Percentiles rank a stretch among this genome's conserved stretches.
Conservation (phyloP, 2,113 vertebrate genomes). For the Monopterus albus region DNA sequence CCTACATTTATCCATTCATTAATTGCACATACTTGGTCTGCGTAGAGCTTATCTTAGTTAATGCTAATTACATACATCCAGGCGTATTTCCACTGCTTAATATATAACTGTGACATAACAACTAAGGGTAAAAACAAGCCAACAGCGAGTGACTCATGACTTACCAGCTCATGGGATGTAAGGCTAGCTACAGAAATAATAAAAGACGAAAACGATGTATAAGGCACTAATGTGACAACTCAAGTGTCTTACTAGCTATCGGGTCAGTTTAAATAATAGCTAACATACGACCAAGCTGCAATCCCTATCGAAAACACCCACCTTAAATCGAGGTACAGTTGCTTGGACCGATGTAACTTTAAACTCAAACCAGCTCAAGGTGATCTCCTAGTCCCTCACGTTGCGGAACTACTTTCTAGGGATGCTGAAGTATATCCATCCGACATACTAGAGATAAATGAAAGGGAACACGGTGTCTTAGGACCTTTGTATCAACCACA, state of each 20-base stretch:
- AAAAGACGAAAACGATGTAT: neutral
- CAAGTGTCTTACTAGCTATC: neutral
- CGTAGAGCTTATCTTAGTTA: too few species aligned
- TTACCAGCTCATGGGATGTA: conserved; percentile 9
- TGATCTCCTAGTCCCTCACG: conserved; percentile 65
- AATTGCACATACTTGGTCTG: too few species aligned
- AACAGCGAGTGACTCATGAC: neutral
- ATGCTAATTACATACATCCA: too few species aligned
- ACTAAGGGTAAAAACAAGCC: neutral
- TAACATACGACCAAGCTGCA: fast-evolving
- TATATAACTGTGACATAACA: neutral
- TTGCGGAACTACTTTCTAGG: conserved; percentile 76
- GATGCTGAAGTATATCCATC: conserved; percentile 71
- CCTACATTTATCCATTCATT: neutral
- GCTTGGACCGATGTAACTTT: conserved; percentile 27
- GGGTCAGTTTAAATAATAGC: neutral
- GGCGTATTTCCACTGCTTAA: too few species aligned
- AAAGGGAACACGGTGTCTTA: conserved; percentile 75
- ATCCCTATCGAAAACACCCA: conserved; percentile 34
- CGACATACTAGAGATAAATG: conserved; percentile 58
- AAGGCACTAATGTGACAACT: neutral
- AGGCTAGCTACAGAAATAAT: neutral
- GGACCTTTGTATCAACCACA: neutral
- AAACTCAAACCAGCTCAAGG: conserved; percentile 71
- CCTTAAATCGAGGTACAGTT: conserved; percentile 39